Evolutionary conservation across 2,113 vertebrate species (phyloP), one percentile per base, ranked within the genome.

Genomic region (Dascyllus trimaculatus): DNA sequence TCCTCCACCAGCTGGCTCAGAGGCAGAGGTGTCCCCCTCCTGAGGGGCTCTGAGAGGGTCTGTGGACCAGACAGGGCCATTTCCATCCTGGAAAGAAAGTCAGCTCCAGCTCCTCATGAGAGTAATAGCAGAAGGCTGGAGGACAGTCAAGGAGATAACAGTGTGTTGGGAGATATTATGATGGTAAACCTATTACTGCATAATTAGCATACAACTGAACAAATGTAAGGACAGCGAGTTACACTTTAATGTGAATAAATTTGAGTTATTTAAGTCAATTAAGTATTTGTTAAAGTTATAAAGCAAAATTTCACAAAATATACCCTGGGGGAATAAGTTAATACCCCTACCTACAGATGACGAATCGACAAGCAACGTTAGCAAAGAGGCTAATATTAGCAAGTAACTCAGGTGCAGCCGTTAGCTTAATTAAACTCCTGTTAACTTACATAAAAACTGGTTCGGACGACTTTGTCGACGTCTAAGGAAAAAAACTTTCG

Each of bases 1-100:
- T 96, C 94, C 63, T 97, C 96, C 82, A 96, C 94, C 0, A 97
- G 91, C 82, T 92, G 95, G 60, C 51, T 93, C 82, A 97, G 83
- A 71, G 95, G 95, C 64, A 95, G 60, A 9, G 92, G 80, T 0
- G 87, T 80, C 25, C 88, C 67, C 9, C 88, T 93, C 78, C 76
- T 90, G 4, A 71, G 80, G 18, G 88, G 76, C 4, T 82, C 84
- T 0, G 73, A 43, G 52, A 79, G 78, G 1, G 0, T 78, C 60
- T 75, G 81, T 0, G 83, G 71, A 58, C 52, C 63, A 18, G 81
- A 72, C 21, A 92, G 80, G 65, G 93, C 87, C 35, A 90, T 57
- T 1, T 96, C 95, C 96, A 97, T 97, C 71, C 53, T 84, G 75
- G 53, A 29, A 22, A 71, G 3, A 11, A 8, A 46, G 78, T 87